phyloP scores from a whole-genome alignment of 2,888 invertebrate species.

The Nebria brevicollis region DNA sequence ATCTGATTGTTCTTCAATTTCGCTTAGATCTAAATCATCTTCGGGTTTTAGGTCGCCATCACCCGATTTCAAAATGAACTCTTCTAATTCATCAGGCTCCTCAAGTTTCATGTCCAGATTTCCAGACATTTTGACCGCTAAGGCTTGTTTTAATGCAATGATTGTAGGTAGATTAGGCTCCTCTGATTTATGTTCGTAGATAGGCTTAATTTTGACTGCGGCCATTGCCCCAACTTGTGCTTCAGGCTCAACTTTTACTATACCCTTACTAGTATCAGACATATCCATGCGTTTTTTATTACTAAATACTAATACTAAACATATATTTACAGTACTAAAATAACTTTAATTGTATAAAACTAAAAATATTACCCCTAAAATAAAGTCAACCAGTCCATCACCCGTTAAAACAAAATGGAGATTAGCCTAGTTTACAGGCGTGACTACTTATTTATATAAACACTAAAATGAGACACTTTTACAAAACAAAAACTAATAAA shows the following conservation, averaged over 20 bases:
- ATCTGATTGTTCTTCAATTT: slow-evolving; percentile 37
- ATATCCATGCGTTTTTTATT: slow-evolving; percentile 8
- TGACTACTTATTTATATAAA: slow-evolving; percentile 49
- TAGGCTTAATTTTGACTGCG: neutral
- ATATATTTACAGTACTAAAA: neutral
- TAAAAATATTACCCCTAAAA: slow-evolving; percentile 57
- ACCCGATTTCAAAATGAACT: neutral
- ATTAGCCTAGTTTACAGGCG: slow-evolving; percentile 61
- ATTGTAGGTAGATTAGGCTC: slow-evolving; percentile 24
- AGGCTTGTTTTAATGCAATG: slow-evolving; percentile 26
- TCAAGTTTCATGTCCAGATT: slow-evolving; percentile 16
- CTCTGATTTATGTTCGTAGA: neutral
- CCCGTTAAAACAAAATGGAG: slow-evolving; percentile 59
- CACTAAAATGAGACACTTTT: slow-evolving; percentile 20
- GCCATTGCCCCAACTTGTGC: neutral
- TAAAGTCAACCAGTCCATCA: slow-evolving; percentile 62
- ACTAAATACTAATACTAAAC: neutral
- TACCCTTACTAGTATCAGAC: slow-evolving; percentile 40
- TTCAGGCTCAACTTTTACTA: neutral
- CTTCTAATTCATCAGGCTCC: neutral
- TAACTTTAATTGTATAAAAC: neutral
- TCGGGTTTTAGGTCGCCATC: neutral
- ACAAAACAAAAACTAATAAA: neutral
- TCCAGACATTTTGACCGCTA: slow-evolving; percentile 34
- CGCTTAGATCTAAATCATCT: neutral